phyloP scores from a whole-genome alignment of 1,140 invertebrate genomes.

The Centruroides sculpturatus region DNA sequence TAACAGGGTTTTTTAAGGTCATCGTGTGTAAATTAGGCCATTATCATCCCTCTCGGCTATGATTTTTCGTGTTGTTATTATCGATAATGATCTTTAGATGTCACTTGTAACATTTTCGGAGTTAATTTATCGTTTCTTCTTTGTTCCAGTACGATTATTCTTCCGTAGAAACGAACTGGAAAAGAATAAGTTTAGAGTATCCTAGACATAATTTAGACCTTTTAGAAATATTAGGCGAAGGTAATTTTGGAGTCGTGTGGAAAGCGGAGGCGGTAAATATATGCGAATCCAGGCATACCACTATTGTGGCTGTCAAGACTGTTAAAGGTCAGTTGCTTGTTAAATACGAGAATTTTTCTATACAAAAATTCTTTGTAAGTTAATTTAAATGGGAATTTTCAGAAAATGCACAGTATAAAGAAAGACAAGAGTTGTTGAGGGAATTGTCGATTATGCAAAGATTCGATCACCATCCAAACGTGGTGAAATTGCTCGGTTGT shows the following conservation, averaged over 20 bases:
- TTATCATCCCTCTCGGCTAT: too few relatives aligned
- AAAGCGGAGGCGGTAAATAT: slow-evolving; percentile 44
- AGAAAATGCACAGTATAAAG: slow-evolving; percentile 78
- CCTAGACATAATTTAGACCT: slow-evolving; percentile 72
- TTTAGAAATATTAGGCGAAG: slow-evolving; percentile 81
- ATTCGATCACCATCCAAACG: slow-evolving; percentile 56
- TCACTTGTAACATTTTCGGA: too few relatives aligned
- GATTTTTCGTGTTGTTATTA: too few relatives aligned
- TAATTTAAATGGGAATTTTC: slow-evolving; percentile 6
- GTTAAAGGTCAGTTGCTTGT: slow-evolving; percentile 39
- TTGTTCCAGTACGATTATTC: too few relatives aligned
- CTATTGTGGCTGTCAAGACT: slow-evolving; percentile 74
- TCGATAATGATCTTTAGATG: too few relatives aligned
- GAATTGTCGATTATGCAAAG: slow-evolving; percentile 67
- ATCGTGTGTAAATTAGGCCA: too few relatives aligned
- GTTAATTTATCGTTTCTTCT: too few relatives aligned
- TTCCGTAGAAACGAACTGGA: too few relatives aligned
- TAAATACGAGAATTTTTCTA: not conserved
- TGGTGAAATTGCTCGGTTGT: slow-evolving; percentile 61
- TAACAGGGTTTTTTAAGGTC: too few relatives aligned
- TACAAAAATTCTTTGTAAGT: too few relatives aligned
- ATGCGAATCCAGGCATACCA: slow-evolving; percentile 43
- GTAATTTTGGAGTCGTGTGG: slow-evolving; percentile 88
- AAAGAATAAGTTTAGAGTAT: slow-evolving; percentile 56
- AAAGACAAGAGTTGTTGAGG: slow-evolving; percentile 61